These are phyloP conservation scores for Microtus montanus DNA, from an alignment of 2,113 vertebrate species.

Conservation along the genomic window DNA sequence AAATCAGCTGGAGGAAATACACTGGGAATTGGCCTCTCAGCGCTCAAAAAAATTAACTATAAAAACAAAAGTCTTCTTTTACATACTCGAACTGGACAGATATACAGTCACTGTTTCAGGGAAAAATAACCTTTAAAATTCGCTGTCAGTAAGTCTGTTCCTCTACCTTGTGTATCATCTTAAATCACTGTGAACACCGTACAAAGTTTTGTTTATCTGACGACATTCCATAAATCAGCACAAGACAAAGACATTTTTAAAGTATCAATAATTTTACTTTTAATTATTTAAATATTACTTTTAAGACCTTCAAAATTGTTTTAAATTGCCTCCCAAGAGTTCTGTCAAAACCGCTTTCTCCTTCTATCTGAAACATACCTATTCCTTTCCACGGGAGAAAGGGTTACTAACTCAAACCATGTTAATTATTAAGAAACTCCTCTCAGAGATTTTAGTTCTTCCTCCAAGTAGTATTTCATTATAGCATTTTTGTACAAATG, in stretches of 20 bases:
- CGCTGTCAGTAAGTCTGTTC: not conserved
- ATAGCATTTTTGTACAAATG: slow-evolving; percentile 78
- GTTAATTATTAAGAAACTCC: slow-evolving; percentile 75
- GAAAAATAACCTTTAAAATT: slow-evolving; percentile 46
- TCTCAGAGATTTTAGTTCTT: slow-evolving; percentile 63
- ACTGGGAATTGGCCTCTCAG: slow-evolving; percentile 39
- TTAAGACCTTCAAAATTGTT: slow-evolving; percentile 45
- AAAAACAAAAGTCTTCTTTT: slow-evolving; percentile 69
- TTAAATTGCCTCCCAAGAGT: slow-evolving; percentile 44
- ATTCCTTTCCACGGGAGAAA: slow-evolving; percentile 59
- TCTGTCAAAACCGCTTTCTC: slow-evolving; percentile 60
- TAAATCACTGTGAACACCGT: not conserved
- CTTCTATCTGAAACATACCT: not conserved
- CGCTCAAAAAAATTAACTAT: slow-evolving; percentile 46
- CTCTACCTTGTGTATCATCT: not conserved
- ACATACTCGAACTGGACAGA: slow-evolving; percentile 43
- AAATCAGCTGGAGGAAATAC: slow-evolving; percentile 70
- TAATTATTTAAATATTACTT: too few species aligned
- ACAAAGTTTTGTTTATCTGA: not conserved
- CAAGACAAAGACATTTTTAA: slow-evolving; percentile 40
- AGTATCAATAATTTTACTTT: not conserved
- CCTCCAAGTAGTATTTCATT: slow-evolving; percentile 68
- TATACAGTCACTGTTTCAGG: not conserved
- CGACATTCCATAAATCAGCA: slow-evolving; percentile 16
- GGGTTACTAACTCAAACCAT: slow-evolving; percentile 62